These are phyloP conservation scores for Campylorhamphus procurvoides DNA, from an alignment of 2,113 vertebrate genomes.

Conservation along the genomic window DNA sequence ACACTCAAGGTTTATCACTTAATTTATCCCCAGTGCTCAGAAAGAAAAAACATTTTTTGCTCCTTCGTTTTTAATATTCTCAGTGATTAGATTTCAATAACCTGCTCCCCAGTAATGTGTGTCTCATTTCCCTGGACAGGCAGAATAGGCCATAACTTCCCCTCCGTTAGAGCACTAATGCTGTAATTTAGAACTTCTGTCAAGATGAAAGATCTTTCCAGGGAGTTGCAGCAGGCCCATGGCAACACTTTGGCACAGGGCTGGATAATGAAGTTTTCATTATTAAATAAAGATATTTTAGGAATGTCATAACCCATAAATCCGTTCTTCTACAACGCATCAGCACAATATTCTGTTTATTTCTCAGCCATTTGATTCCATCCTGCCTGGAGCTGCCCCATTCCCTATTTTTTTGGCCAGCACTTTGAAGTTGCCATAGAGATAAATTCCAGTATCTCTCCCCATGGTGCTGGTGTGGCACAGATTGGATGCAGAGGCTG, in stretches of 20 bases:
- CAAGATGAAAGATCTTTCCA: constrained; percentile 80
- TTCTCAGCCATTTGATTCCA: background rate
- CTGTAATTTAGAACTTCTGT: constrained; percentile 79
- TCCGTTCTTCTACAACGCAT: constrained; percentile 50
- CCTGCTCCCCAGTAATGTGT: constrained; percentile 80
- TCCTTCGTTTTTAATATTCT: constrained; percentile 85
- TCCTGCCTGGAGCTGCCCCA: background rate
- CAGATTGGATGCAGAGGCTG: background rate
- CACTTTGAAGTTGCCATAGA: constrained; percentile 20
- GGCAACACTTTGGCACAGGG: constrained; percentile 74
- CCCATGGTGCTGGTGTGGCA: background rate
- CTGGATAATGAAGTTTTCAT: constrained; percentile 83
- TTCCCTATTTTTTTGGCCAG: background rate
- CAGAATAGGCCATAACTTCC: constrained; percentile 75
- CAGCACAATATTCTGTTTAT: constrained; percentile 59
- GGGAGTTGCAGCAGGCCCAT: constrained; percentile 72
- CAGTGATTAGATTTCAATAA: constrained; percentile 91
- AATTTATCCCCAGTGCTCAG: constrained; percentile 85
- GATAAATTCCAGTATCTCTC: background rate
- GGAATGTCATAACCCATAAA: constrained; percentile 77
- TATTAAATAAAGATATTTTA: constrained; percentile 85
- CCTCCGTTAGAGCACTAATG: constrained; percentile 73
- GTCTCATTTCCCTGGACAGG: constrained; percentile 93
- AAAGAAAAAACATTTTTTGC: constrained; percentile 64
- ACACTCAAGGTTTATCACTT: constrained; percentile 82